phyloP scores from a whole-genome alignment of 2,888 invertebrate species.

The Cerastoderma edule region DNA sequence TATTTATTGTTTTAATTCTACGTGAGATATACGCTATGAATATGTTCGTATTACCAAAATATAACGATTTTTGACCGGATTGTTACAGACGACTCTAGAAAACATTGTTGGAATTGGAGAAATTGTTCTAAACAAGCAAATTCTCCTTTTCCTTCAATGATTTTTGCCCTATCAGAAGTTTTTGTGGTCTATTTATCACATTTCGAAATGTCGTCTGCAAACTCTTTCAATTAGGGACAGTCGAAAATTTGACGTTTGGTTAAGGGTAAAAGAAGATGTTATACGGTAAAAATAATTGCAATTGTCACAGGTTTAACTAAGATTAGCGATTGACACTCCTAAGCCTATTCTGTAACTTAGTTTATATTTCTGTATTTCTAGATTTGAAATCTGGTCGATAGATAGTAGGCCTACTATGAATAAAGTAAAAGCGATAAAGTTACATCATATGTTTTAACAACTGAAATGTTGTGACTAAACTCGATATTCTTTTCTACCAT shows the following conservation, averaged over 20 bases:
- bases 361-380: too few species aligned
- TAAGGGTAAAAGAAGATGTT: too few species aligned
- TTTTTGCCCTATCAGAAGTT: neutral
- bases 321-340: neutral
- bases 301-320: neutral
- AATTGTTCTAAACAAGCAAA: neutral
- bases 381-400: too few species aligned
- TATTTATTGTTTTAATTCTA: neutral
- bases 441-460: too few species aligned
- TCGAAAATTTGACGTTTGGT: neutral
- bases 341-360: too few species aligned
- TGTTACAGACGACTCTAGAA: neutral
- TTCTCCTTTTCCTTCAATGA: neutral
- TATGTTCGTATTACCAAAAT: neutral
- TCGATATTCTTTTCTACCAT: too few species aligned
- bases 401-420: too few species aligned
- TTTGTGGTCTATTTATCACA: neutral
- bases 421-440: too few species aligned
- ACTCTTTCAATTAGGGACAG: neutral
- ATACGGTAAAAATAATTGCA: too few species aligned
- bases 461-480: too few species aligned
- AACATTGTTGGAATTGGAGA: constrained; percentile 1
- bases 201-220: neutral
- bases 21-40: neutral
- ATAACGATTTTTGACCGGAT: neutral